Evolutionary conservation across 2,888 invertebrate genomes (phyloP), one percentile per base, ranked within the genome.

Genomic region (Cryptocheilus praepositus): DNA sequence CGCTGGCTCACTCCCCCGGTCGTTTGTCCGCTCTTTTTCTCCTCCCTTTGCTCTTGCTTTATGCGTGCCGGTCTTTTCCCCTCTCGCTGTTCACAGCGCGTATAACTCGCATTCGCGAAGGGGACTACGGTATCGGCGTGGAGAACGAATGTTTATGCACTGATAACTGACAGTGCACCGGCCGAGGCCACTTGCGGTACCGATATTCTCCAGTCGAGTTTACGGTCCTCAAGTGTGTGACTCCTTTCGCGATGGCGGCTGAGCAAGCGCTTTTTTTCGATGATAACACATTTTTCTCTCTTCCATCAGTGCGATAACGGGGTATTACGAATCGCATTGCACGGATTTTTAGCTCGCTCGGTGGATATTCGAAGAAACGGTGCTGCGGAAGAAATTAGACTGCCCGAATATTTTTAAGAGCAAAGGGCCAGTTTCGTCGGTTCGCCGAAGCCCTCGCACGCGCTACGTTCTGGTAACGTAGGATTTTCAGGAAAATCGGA

Each of bases 81-180:
- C 68, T 66, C 57, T 28, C 58, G 22, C 55, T 57, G 64, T 71
- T 71, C 67, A 64, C 66, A 67, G 71, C 70, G 78, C 67, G 67
- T 76, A 77, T 77, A 81, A 77, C 81, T 76, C 74, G 79, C 70
- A 65, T 36, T 68, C 72, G 65, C 72, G 72, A 73, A 52, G 74
- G 49, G 71, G 63, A 74, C 70, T 53, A 70, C 73, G 64, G 70
- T 36, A 36, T 18, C 76, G 76, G 74, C 77, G 71, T 65, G 74
- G 76, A 80, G 80, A 83, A 81, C 79, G 81, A 76, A 82, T 83
- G 82, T 83, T 82, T 81, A 80, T 82, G 76, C 79, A 81, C 81
- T 78, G 84, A 83, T 83, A 83, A 82, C 79, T 81, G 82, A 83
- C 78, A 77, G 80, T 72, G 73, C 71, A 67, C 72, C 58, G 69